These are phyloP conservation scores for Tapirus terrestris DNA, from an alignment of 2,113 vertebrate species.

Conservation along the genomic window DNA sequence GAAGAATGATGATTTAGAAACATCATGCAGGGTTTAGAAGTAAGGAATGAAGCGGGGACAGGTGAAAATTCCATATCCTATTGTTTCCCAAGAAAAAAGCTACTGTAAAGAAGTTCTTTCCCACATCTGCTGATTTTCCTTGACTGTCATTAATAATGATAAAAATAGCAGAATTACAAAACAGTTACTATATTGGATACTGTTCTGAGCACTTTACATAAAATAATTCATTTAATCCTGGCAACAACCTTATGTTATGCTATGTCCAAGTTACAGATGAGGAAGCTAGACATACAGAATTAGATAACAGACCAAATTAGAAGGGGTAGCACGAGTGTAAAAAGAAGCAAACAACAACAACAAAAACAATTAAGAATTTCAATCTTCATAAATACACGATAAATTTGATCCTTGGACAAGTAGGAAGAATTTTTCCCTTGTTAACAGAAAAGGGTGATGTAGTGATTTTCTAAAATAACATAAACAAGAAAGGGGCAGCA, in stretches of 20 bases:
- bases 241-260: background rate
- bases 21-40: background rate
- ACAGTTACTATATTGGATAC: background rate
- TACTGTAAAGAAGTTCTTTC: background rate
- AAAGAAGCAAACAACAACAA: background rate
- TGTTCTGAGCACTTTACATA: background rate
- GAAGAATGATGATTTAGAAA: background rate
- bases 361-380: background rate
- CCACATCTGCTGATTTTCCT: background rate
- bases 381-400: background rate
- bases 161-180: background rate
- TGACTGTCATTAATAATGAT: background rate
- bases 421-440: background rate
- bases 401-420: background rate
- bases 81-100: background rate
- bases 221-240: background rate
- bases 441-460: background rate
- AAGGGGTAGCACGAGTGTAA: background rate
- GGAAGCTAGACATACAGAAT: background rate
- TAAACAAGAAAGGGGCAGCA: background rate
- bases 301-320: background rate
- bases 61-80: background rate
- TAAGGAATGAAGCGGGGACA: background rate
- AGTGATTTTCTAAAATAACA: background rate
- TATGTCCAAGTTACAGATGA: background rate